These are phyloP conservation scores for Dinocampus coccinellae DNA, from an alignment of 2,888 invertebrate species.

Conservation along the genomic window DNA sequence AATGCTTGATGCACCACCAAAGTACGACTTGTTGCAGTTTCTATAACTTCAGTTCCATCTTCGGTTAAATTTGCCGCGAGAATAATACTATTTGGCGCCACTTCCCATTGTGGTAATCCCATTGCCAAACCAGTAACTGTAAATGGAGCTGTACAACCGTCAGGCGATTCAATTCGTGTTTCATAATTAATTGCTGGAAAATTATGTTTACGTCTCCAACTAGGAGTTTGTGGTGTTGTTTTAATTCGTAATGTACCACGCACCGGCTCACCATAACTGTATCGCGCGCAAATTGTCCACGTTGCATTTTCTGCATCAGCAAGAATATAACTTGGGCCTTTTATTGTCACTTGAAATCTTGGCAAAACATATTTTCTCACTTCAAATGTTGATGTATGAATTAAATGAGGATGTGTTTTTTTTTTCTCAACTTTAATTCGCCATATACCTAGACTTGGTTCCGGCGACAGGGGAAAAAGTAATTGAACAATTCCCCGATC, in stretches of 20 bases:
- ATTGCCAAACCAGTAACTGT: conserved; percentile 62
- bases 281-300: conserved; percentile 74
- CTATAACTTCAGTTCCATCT: conserved; percentile 76
- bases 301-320: conserved; percentile 68
- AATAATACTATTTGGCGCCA: conserved; percentile 62
- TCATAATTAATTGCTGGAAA: conserved; percentile 62
- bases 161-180: conserved; percentile 47
- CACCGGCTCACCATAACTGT: conserved; percentile 76
- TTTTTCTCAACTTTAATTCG: conserved; percentile 68
- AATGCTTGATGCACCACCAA: conserved; percentile 73
- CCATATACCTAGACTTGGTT: conserved; percentile 71
- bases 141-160: conserved; percentile 64
- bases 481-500: conserved; percentile 76
- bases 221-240: conserved; percentile 62
- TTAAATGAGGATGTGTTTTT: conserved; percentile 57
- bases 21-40: conserved; percentile 74
- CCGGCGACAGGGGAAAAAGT: conserved; percentile 70
- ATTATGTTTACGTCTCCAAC: conserved; percentile 62
- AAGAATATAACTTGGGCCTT: conserved; percentile 71
- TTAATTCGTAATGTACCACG: conserved; percentile 72
- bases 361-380: conserved; percentile 74
- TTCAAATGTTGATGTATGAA: conserved; percentile 69
- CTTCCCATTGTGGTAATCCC: conserved; percentile 62
- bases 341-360: conserved; percentile 73
- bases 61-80: conserved; percentile 72